Percentiles rank a stretch among this genome's conserved stretches.
phyloP scores from a whole-genome alignment of 2,888 invertebrate species.

The Nineta flava region DNA sequence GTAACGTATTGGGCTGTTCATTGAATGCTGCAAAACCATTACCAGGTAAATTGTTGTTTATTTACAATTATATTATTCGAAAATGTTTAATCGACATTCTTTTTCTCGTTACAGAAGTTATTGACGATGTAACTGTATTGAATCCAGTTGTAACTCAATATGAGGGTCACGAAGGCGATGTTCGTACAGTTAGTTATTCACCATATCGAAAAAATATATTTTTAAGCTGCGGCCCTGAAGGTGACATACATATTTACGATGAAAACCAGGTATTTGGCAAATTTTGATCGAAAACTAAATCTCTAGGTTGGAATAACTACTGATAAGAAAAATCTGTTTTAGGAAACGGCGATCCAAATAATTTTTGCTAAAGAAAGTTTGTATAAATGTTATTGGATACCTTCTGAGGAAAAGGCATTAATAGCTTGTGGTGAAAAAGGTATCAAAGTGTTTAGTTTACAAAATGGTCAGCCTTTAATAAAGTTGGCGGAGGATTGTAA shows the following conservation, averaged over 20 bases:
- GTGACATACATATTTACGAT: conserved; percentile 25
- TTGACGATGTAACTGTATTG: conserved; percentile 17
- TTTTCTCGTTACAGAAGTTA: conserved; percentile 14
- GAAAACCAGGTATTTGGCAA: conserved; percentile 21
- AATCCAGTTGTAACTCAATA: conserved; percentile 27
- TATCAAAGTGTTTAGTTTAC: conserved; percentile 22
- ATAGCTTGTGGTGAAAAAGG: conserved; percentile 23
- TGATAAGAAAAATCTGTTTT: conserved; percentile 1
- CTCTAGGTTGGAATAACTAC: too few species aligned
- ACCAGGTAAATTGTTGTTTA: conserved; percentile 14
- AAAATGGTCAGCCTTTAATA: conserved; percentile 18
- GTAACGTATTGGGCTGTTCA: conserved; percentile 25
- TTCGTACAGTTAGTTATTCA: conserved; percentile 22
- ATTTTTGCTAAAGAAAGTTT: conserved; percentile 21
- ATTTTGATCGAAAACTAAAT: neutral
- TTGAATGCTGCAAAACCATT: conserved; percentile 21
- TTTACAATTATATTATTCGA: neutral
- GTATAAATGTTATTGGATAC: conserved; percentile 20
- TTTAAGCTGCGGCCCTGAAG: conserved; percentile 23
- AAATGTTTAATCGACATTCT: too few species aligned
- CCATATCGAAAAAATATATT: conserved; percentile 26
- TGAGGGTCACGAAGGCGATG: conserved; percentile 24
- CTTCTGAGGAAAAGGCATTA: conserved; percentile 22
- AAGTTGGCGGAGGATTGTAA: conserved; percentile 12
- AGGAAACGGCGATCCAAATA: conserved; percentile 25